phyloP scores from a whole-genome alignment of 2,113 vertebrate species.

The Rana temporaria region DNA sequence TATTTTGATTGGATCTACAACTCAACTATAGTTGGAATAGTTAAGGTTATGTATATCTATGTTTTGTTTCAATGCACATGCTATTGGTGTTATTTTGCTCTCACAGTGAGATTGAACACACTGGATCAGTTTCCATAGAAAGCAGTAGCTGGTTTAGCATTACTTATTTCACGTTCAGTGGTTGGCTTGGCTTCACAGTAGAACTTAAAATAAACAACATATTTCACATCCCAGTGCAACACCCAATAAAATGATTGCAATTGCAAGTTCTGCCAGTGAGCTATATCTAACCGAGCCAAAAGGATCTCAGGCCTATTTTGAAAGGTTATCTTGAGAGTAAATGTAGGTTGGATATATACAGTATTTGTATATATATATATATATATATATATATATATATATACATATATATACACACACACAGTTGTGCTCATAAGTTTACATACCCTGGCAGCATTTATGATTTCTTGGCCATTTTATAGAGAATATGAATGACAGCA shows the following conservation, averaged over 20 bases:
- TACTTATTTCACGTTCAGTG: slow-evolving; percentile 1
- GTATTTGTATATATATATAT: too few species aligned
- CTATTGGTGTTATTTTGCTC: not conserved
- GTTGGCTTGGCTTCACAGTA: slow-evolving; percentile 29
- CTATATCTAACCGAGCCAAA: slow-evolving; percentile 18
- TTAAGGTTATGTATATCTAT: not conserved
- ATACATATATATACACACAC: too few species aligned
- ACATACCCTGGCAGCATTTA: too few species aligned
- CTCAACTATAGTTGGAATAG: not conserved
- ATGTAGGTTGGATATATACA: not conserved
- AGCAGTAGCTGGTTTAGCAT: slow-evolving; percentile 19
- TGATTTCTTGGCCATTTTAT: too few species aligned
- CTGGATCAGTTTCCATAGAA: slow-evolving; percentile 15
- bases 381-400: too few species aligned
- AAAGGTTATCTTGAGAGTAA: not conserved
- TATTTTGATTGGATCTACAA: not conserved
- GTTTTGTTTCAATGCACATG: not conserved
- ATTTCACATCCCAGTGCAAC: slow-evolving; percentile 26
- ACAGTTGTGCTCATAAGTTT: too few species aligned
- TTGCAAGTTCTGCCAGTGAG: slow-evolving; percentile 13
- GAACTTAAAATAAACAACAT: slow-evolving; percentile 16
- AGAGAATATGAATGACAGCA: too few species aligned
- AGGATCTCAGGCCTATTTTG: not conserved
- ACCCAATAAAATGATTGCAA: slow-evolving; percentile 32
- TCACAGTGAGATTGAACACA: not conserved